Base-by-base conservation (phyloP, 1,140 invertebrate species). In the Bemisia tabaci region DNA sequence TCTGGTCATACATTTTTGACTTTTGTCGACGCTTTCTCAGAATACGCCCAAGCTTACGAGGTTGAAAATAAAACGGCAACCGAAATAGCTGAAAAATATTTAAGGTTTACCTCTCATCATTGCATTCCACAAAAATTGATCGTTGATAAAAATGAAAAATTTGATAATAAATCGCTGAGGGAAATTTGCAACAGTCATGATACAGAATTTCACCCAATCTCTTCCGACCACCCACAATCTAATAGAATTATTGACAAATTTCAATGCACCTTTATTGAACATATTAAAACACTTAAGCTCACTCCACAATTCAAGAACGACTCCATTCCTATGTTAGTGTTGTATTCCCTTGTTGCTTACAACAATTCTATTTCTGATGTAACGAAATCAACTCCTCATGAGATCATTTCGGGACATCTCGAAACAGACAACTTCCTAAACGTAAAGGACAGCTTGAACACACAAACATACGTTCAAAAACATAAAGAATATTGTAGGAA, bases 21-120 rank as follows among this genome's bases (percentile, higher is more conserved):
- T 59, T 70, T 76, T 12, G 70, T 75, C 1, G 73, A 74, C 26
- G 66, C 70, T 66, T 75, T 75, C 66, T 75, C 74, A 22, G 71
- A 67, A 70, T 74, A 70, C 66, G 72, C 73, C 12, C 71, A 71
- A 65, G 72, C 71, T 62, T 73, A 71, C 64, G 61, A 68, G 5
- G 27, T 73, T 17, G 68, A 66, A 68, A 25, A 22, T 22, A 63
- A 65, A 27, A 70, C 26, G 22, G 69, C 60, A 22, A 58, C 68
- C 21, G 61, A 26, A 21, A 68, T 74, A 1, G 22, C 73, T 12
- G 70, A 63, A 23, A 65, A 65, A 64, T 21, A 74, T 48, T 68
- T 67, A 59, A 65, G 71, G 48, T 74, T 68, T 12, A 69, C 73
- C 27, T 62, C 61, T 2, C 65, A 70, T 27, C 70, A 71, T 60